Evolutionary conservation across 2,888 invertebrate species (phyloP), one percentile per base, ranked within the genome.

Genomic region (Lampropteryx suffumata): DNA sequence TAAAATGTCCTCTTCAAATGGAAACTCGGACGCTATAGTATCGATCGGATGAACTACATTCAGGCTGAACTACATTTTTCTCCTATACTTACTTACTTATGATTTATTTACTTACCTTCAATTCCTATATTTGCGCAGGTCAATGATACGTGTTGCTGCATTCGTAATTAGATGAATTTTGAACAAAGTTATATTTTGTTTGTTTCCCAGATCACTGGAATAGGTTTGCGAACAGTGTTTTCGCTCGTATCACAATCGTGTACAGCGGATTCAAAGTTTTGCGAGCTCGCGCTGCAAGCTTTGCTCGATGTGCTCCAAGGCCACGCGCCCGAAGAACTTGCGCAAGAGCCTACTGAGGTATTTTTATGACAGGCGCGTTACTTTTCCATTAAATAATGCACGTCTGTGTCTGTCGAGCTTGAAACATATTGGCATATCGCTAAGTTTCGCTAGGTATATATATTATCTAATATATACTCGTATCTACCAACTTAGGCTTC

Each of bases 231-330:
- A 63, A 96, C 97, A 58, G 95, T 99, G 3, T 98, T 99, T 82
- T 95, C 98, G 67, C 90, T 99, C 28, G 96, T 99, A 63, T 93
- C 95, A 52, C 97, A 98, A 78, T 96, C 98, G 44, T 92, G 96
- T 52, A 92, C 92, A 45, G 92, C 94, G 10, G 96, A 98, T 83
- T 95, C 98, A 1, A 91, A 92, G 49, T 92, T 99, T 44, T 99
- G 99, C 84, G 95, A 96, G 37, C 95, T 95, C 80, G 96, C 98
- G 3, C 90, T 99, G 28, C 92, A 92, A 62, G 98, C 99, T 1
- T 85, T 99, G 59, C 90, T 99, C 29, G 97, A 98, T 84, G 95
- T 98, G 45, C 91, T 99, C 48, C 97, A 99, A 90, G 96, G 97
- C 14, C 96, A 96, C 76, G 92, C 93, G 42, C 97, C 97, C 0